Evolutionary conservation across 2,113 vertebrate genomes (phyloP).

Genomic region (Mixornis gularis): DNA sequence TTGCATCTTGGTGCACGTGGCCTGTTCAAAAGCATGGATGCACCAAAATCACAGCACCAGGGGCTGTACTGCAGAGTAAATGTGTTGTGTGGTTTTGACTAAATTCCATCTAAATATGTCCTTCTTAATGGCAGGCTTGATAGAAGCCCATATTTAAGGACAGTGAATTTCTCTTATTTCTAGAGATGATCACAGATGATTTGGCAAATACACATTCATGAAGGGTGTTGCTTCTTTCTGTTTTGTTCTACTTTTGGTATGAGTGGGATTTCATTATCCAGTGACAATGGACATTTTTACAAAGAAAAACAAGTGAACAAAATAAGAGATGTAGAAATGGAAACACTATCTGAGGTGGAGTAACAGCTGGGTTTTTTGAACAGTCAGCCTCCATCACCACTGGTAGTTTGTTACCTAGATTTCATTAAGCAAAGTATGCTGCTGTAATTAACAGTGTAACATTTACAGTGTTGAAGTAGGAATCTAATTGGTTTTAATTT

Average conservation of each 20-base stretch:
- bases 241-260: not conserved
- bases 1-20: rapidly evolving
- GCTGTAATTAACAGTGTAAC: not conserved
- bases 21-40: not conserved
- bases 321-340: not conserved
- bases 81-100: not conserved
- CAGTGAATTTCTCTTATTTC: not conserved
- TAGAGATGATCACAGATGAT: not conserved
- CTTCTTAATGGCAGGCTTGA: not conserved
- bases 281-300: not conserved
- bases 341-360: not conserved
- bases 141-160: not conserved
- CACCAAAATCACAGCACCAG: not conserved
- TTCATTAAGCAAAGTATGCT: not conserved
- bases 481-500: not conserved
- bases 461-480: not conserved
- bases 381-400: not conserved
- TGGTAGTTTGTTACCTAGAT: not conserved
- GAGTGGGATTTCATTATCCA: not conserved
- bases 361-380: not conserved
- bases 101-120: not conserved
- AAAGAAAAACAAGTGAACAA: not conserved
- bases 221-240: not conserved
- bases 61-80: not conserved
- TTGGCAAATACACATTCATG: not conserved